Evolutionary conservation across 1,140 invertebrate genomes (phyloP), one percentile per base, ranked within the genome.

Genomic region (Zaprionus vittiger): DNA sequence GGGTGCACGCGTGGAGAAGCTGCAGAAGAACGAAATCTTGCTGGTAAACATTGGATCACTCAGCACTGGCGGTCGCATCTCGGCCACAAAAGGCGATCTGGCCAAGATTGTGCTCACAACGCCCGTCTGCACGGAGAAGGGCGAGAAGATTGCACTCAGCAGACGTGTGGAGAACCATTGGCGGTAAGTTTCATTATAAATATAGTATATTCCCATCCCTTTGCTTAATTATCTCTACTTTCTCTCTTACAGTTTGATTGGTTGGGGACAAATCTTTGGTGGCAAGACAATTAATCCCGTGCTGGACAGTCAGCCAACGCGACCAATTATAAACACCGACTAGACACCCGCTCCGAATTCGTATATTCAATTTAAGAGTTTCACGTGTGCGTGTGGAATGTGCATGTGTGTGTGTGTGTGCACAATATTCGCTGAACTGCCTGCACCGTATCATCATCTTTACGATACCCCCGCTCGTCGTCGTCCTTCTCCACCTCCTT

Each of bases 1-100:
- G 93, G 99, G 97, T 28, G 99, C 99, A 2, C 99, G 98, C 94
- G 98, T 99, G 22, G 95, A 98, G 93, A 98, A 98, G 92, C 93
- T 99, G 68, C 94, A 96, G 4, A 98, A 96, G 92, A 96, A 95
- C 82, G 98, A 99, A 93, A 95, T 99, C 37, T 93, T 99, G 31
- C 95, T 99, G 93, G 98, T 99, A 1, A 99, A 99, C 93, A 99
- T 99, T 93, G 99, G 99, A 9, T 99, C 99, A 0, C 93, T 99
- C 55, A 99, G 99, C 74, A 99, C 99, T 24, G 99, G 99, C 55
- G 99, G 99, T 5, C 94, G 98, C 82, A 99, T 99, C 2, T 94
- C 98, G 28, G 99, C 98, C 26, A 99, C 99, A 0, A 99, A 97
- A 92, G 98, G 96, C 82, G 99, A 99, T 96, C 96, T 99, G 93